Percentiles rank a stretch among this genome's conserved stretches.
These are phyloP conservation scores for Phenganax marumi DNA, from an alignment of 92 coral and sea anemone species.

Conservation along the genomic window DNA sequence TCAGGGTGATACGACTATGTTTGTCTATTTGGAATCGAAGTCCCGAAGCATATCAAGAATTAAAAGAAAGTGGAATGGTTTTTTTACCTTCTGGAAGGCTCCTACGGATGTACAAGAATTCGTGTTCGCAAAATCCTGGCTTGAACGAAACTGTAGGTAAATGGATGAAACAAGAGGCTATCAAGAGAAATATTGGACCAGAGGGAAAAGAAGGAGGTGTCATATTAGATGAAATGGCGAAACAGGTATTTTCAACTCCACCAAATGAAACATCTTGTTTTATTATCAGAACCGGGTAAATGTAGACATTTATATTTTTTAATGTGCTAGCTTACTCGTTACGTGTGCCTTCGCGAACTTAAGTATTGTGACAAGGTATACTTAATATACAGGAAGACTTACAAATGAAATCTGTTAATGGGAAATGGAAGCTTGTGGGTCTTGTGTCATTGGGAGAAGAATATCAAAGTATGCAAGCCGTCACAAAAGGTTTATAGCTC, in stretches of 20 bases:
- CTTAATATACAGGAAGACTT: slow-evolving; percentile 18
- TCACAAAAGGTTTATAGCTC: neutral
- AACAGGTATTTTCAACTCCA: neutral
- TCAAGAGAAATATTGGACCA: slow-evolving; percentile 35
- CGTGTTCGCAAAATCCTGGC: slow-evolving; percentile 40
- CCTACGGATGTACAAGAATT: slow-evolving; percentile 41
- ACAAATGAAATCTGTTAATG: slow-evolving; percentile 32
- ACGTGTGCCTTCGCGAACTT: too few species aligned
- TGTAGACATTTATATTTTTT: too few species aligned
- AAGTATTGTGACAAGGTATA: too few species aligned
- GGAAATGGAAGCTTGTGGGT: slow-evolving; percentile 37
- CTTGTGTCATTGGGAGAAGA: slow-evolving; percentile 46
- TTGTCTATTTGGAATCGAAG: slow-evolving; percentile 58
- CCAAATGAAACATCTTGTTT: neutral
- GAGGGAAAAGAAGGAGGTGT: slow-evolving; percentile 46
- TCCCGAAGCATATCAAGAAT: slow-evolving; percentile 57
- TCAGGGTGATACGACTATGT: slow-evolving; percentile 53
- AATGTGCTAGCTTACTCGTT: too few species aligned
- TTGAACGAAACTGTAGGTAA: slow-evolving; percentile 24
- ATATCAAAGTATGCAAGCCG: slow-evolving; percentile 20
- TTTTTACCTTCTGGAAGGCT: slow-evolving; percentile 53
- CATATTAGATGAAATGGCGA: slow-evolving; percentile 47
- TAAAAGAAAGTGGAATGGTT: slow-evolving; percentile 48
- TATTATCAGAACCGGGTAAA: too few species aligned
- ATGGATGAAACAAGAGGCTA: slow-evolving; percentile 46